phyloP scores from a whole-genome alignment of 2,113 vertebrate genomes.

The Chrysochloris asiatica region DNA sequence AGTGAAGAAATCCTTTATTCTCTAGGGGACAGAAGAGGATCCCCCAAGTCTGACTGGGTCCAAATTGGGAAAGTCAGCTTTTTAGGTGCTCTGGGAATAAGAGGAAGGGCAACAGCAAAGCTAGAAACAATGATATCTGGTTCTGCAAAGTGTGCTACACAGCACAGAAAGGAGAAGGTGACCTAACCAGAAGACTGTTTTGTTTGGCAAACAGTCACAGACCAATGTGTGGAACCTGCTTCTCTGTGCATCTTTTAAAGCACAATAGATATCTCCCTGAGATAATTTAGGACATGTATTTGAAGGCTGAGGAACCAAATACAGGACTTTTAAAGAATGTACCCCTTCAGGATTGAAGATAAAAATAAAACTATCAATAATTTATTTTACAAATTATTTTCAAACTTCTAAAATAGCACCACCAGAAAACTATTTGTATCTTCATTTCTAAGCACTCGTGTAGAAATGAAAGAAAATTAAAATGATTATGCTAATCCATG shows the following conservation, averaged over 20 bases:
- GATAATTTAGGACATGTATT: background rate
- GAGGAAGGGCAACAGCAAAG: accelerated
- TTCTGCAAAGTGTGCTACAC: background rate
- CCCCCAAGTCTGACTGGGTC: background rate
- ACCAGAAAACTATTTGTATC: background rate
- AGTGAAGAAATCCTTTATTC: background rate
- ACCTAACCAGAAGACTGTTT: accelerated
- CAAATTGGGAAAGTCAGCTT: background rate
- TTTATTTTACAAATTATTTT: background rate
- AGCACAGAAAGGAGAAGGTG: background rate
- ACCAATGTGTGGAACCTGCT: accelerated
- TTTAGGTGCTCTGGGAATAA: background rate
- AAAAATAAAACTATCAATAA: background rate
- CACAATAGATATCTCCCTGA: background rate
- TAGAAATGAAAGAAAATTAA: background rate
- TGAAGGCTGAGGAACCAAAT: background rate
- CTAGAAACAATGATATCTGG: background rate
- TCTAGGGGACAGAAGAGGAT: no score
- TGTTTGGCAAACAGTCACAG: no score
- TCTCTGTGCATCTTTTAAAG: background rate
- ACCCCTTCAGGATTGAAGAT: background rate
- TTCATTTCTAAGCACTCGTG: no score
- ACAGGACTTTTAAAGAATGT: background rate
- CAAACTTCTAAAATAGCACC: background rate
- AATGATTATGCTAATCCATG: no score